These are phyloP conservation scores for Ophion obscuratus DNA, from an alignment of 2,888 invertebrate genomes.

Conservation along the genomic window DNA sequence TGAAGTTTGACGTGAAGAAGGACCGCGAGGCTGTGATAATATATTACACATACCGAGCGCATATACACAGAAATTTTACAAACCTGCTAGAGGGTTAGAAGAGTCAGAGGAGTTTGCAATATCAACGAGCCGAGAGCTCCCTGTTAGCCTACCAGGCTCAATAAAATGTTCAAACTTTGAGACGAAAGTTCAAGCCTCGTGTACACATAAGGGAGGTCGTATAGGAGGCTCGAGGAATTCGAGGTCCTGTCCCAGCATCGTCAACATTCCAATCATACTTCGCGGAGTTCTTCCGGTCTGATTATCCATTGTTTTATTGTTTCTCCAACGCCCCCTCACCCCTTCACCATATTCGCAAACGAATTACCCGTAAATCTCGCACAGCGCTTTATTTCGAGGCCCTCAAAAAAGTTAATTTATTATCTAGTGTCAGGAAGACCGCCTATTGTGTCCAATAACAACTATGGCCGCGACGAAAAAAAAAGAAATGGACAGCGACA, in stretches of 20 bases:
- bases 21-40: conserved; percentile 15
- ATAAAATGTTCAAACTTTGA: conserved; percentile 64
- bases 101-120: conserved; percentile 9
- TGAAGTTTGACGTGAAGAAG: conserved; percentile 41
- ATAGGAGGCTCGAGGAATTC: conserved; percentile 30
- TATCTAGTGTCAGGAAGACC: conserved; percentile 40
- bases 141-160: conserved; percentile 36
- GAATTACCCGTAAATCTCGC: conserved; percentile 35
- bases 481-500: conserved; percentile 25
- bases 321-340: conserved; percentile 17
- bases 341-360: conserved; percentile 30
- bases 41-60: neutral
- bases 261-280: conserved; percentile 71
- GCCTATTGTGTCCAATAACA: conserved; percentile 21
- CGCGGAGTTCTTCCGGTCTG: conserved; percentile 32
- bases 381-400: conserved; percentile 8
- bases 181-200: conserved; percentile 39
- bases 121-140: conserved; percentile 35
- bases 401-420: conserved; percentile 37
- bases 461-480: conserved; percentile 20
- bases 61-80: conserved; percentile 17
- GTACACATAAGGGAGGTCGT: neutral
- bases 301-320: conserved; percentile 60
- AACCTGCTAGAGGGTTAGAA: conserved; percentile 3
- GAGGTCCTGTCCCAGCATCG: conserved; percentile 53